Percentiles rank a stretch among this genome's conserved stretches.
Conservation (phyloP, 2,888 invertebrate species). For the Falcaria lacertinaria region DNA sequence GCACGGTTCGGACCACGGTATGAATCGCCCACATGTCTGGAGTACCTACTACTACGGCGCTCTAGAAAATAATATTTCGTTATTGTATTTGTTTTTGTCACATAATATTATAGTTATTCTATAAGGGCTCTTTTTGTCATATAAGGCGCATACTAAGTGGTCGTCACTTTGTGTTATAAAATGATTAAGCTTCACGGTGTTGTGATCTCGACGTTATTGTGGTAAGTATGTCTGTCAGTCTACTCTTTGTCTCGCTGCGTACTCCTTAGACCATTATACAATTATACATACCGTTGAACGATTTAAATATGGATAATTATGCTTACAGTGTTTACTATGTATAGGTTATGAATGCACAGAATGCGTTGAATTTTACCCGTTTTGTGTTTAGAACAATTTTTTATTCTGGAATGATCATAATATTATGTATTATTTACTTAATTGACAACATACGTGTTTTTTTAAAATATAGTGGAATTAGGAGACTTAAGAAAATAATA, state of each 20-base stretch:
- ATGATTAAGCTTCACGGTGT: conserved; percentile 34
- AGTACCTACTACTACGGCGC: too few species aligned
- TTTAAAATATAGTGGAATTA: too few species aligned
- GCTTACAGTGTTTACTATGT: neutral
- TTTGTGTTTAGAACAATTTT: too few species aligned
- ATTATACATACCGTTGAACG: neutral
- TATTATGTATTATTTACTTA: neutral
- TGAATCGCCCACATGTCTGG: too few species aligned
- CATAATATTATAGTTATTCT: too few species aligned
- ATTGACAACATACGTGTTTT: neutral
- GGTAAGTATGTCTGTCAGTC: conserved; percentile 11
- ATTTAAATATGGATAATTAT: neutral
- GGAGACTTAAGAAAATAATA: too few species aligned
- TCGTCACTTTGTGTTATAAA: conserved; percentile 16
- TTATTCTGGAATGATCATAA: neutral
- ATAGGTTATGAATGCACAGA: neutral
- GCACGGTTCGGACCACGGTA: too few species aligned
- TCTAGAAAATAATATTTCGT: too few species aligned
- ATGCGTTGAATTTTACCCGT: neutral
- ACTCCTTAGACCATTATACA: neutral
- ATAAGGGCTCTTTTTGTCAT: too few species aligned
- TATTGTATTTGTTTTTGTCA: too few species aligned
- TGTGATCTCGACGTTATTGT: conserved; percentile 17
- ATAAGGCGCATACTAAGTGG: too few species aligned
- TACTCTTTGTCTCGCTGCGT: conserved; percentile 18